Percentiles rank a stretch among this genome's conserved stretches.
Conservation (phyloP, 1,140 invertebrate species). For the Mesaphorura yosii region DNA sequence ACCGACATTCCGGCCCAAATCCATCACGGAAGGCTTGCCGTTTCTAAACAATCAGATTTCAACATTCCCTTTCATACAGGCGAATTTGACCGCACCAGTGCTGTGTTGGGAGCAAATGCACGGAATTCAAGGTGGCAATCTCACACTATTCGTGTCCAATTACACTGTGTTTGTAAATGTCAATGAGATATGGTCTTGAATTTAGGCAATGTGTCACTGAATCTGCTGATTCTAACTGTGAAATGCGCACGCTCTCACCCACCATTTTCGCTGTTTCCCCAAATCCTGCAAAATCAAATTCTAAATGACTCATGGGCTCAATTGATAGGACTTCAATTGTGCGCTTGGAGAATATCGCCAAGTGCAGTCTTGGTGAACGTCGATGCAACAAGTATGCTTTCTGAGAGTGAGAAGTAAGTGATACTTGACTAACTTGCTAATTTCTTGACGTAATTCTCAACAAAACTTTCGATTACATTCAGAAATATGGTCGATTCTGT, state of each 20-base stretch:
- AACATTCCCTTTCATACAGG: slow-evolving; percentile 1
- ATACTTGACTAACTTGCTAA: background rate
- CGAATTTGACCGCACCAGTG: too few species aligned
- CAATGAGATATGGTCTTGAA: background rate
- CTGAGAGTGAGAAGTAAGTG: background rate
- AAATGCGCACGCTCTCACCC: slow-evolving; percentile 23
- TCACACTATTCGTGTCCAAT: background rate
- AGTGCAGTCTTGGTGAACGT: background rate
- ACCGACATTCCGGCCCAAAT: too few species aligned
- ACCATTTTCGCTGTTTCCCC: slow-evolving; percentile 6
- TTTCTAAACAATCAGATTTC: too few species aligned
- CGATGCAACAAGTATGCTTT: background rate
- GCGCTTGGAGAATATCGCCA: slow-evolving; percentile 9
- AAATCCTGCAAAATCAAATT: slow-evolving; percentile 15
- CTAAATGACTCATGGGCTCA: slow-evolving; percentile 18
- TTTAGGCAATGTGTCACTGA: slow-evolving; percentile 24
- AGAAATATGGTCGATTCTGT: slow-evolving; percentile 7
- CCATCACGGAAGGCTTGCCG: too few species aligned
- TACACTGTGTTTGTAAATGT: background rate
- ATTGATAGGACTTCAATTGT: slow-evolving; percentile 24
- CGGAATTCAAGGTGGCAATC: slow-evolving; percentile 13
- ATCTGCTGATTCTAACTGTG: slow-evolving; percentile 24
- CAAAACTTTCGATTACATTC: background rate
- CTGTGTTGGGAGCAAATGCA: slow-evolving; percentile 18
- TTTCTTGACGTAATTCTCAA: background rate